phyloP scores from a whole-genome alignment of 2,113 vertebrate genomes.

The Argyrosomus japonicus region DNA sequence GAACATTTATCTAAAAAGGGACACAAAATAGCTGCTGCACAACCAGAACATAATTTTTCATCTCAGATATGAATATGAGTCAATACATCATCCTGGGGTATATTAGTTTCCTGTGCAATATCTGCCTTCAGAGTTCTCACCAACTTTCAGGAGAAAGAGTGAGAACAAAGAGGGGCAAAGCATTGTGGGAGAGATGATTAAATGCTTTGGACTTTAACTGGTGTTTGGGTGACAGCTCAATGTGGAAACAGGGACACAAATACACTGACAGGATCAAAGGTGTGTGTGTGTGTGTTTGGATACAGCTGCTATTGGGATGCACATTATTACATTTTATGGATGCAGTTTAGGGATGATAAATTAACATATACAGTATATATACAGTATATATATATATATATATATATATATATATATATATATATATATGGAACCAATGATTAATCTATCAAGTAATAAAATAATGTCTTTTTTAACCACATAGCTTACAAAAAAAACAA shows the following conservation, averaged over 20 bases:
- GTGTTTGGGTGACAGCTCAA: conserved; percentile 11
- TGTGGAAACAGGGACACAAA: conserved; percentile 6
- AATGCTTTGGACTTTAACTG: conserved; percentile 29
- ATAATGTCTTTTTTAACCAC: neutral
- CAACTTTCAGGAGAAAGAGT: neutral
- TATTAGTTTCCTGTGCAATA: conserved; percentile 6
- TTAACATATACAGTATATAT: no score
- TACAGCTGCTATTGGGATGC: neutral
- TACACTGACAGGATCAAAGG: neutral
- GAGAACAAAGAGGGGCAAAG: conserved; percentile 1
- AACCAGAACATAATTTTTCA: conserved; percentile 12
- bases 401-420: no score
- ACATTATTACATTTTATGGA: neutral
- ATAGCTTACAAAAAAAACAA: neutral
- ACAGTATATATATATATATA: no score
- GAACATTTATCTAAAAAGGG: neutral
- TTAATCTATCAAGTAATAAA: conserved; percentile 4
- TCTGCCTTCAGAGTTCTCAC: neutral
- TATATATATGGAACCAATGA: neutral
- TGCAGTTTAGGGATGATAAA: neutral
- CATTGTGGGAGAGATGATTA: conserved; percentile 36
- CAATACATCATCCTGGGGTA: conserved; percentile 28
- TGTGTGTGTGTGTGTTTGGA: neutral
- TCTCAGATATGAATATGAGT: conserved; percentile 14
- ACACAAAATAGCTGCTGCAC: neutral